phyloP scores from a whole-genome alignment of 2,888 invertebrate genomes.

The Azorinus chamasolen region DNA sequence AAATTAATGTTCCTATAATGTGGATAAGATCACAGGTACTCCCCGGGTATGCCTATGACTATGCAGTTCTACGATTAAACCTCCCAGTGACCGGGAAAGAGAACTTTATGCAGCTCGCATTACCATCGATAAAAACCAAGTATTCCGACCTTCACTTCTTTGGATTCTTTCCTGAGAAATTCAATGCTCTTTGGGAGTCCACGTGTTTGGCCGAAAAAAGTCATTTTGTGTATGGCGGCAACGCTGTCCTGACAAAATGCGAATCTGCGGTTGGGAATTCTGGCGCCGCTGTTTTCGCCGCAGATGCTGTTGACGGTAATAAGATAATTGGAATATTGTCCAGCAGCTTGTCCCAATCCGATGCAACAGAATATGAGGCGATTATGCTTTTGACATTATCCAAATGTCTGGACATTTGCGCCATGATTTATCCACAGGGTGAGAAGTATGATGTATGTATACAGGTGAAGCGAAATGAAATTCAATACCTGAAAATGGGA shows the following conservation, averaged over 20 bases:
- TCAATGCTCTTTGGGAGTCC: slow-evolving; percentile 70
- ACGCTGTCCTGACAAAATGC: slow-evolving; percentile 78
- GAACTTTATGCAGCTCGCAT: slow-evolving; percentile 75
- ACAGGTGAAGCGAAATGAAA: too few relatives aligned
- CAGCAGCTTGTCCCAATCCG: slow-evolving; percentile 66
- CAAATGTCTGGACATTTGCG: slow-evolving; percentile 81
- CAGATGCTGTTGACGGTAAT: slow-evolving; percentile 68
- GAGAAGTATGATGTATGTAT: slow-evolving; percentile 70
- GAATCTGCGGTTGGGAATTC: slow-evolving; percentile 80
- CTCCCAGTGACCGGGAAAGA: slow-evolving; percentile 74
- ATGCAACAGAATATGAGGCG: slow-evolving; percentile 65
- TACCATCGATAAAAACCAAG: slow-evolving; percentile 69
- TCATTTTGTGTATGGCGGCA: slow-evolving; percentile 69
- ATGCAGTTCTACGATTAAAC: slow-evolving; percentile 78
- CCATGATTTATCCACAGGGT: slow-evolving; percentile 74
- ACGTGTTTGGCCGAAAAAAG: slow-evolving; percentile 71
- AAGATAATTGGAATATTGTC: slow-evolving; percentile 81
- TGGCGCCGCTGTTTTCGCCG: slow-evolving; percentile 78
- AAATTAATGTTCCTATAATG: slow-evolving; percentile 75
- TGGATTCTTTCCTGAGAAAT: slow-evolving; percentile 68
- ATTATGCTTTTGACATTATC: slow-evolving; percentile 77
- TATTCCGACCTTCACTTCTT: slow-evolving; percentile 75
- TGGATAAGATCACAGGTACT: slow-evolving; percentile 69
- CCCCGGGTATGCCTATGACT: slow-evolving; percentile 74
- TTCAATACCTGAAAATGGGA: too few relatives aligned